Conservation (phyloP, 2,113 vertebrate genomes). For the Apaloderma vittatum region DNA sequence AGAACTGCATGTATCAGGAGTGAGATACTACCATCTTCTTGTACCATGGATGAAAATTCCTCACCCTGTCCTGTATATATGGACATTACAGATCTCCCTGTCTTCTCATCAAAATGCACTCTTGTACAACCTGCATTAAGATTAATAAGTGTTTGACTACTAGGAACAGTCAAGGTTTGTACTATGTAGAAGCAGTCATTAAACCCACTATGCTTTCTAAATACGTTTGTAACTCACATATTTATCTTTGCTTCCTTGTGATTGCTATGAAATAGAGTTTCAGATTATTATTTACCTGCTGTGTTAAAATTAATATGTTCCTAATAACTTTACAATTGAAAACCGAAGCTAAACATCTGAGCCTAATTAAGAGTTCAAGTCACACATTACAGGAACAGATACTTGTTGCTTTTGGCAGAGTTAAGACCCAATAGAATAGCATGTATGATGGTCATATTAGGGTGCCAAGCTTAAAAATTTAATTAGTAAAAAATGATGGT, state of each 20-base stretch:
- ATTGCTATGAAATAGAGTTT: conserved; percentile 7
- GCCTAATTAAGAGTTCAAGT: background rate
- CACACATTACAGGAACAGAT: background rate
- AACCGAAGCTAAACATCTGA: conserved; percentile 11
- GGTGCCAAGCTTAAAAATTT: background rate
- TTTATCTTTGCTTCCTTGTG: background rate
- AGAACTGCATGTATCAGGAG: rapidly evolving
- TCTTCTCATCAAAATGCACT: background rate
- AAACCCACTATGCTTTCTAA: background rate
- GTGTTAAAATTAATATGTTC: conserved; percentile 1
- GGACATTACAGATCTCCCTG: background rate
- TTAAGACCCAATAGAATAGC: background rate
- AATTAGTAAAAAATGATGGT: background rate
- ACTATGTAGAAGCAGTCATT: background rate
- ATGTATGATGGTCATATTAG: background rate
- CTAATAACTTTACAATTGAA: background rate
- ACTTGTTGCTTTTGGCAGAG: conserved; percentile 7
- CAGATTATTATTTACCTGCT: conserved; percentile 44
- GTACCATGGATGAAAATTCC: background rate
- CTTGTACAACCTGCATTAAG: background rate
- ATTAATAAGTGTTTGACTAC: background rate
- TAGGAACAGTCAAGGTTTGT: background rate
- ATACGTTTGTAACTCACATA: background rate
- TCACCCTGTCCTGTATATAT: background rate
- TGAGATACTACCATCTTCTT: background rate